Conservation (phyloP, 2,888 invertebrate species). For the Scaptomyza polygonia region DNA sequence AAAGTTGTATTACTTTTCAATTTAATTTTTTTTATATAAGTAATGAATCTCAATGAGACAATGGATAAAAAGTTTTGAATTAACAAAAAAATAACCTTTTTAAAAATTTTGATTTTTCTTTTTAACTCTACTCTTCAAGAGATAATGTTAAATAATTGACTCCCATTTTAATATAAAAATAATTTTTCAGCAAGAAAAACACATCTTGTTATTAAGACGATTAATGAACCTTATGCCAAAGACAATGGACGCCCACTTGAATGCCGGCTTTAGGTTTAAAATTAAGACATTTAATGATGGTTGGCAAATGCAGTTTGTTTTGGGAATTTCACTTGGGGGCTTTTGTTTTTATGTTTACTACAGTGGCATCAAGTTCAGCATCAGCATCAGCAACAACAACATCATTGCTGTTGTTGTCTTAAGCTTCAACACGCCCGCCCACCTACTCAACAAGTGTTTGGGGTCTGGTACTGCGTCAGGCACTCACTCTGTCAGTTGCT, state of each 20-base stretch:
- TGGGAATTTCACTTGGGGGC: constrained; percentile 55
- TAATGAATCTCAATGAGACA: no score
- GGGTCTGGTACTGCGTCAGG: constrained; percentile 18
- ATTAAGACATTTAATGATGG: constrained; percentile 66
- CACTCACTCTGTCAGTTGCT: constrained; percentile 43
- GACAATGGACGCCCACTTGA: constrained; percentile 44
- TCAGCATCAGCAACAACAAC: constrained; percentile 12
- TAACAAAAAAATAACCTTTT: no score
- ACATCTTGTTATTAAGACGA: background rate
- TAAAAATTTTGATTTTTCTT: no score
- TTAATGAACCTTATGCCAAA: no score
- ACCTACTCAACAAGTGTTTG: constrained; percentile 27
- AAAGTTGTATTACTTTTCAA: background rate
- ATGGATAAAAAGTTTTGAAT: no score
- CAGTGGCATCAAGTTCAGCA: constrained; percentile 37
- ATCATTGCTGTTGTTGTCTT: constrained; percentile 30
- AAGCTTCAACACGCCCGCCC: constrained; percentile 60
- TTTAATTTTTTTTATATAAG: background rate
- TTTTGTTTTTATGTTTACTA: constrained; percentile 10
- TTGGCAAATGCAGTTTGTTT: constrained; percentile 58
- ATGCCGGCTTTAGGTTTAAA: constrained; percentile 34
- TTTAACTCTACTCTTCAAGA: no score
- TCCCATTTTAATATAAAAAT: no score
- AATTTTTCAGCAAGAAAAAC: background rate
- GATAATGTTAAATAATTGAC: no score